Base-by-base conservation (phyloP, 2,888 invertebrate genomes). In the Idaea aversata region DNA sequence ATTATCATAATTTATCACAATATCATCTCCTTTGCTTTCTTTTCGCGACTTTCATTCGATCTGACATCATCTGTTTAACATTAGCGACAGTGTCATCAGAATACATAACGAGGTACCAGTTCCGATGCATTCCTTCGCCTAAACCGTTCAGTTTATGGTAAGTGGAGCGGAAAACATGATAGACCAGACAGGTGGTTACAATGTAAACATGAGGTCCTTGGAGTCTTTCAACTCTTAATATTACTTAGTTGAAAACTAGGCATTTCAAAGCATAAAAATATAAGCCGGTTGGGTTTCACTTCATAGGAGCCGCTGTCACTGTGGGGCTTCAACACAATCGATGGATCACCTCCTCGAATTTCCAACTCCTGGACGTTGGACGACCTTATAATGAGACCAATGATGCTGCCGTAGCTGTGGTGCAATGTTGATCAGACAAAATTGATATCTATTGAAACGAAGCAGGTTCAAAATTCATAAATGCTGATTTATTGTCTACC, bases 121-220 rank as follows among this genome's bases (percentile, higher is more conserved):
- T 47, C 47, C 47, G 47, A 47, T 47, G 47, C 47, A 47, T 47
- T 47, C 47, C 47, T 47, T 47, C 47, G 47, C 47, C 47, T 47
- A 10, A 47, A 47, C 47, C 47, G 47, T 47, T 13, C 47, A 7
- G 47, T 47, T 47, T 47, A 47, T 47, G 47, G 47, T 47, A 47
- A 47, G 47, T 47, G 10, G 47, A 47, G 47, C 47, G 47, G 47
- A 47, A 47, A 47, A 47, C 47, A 47, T 47, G 47, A 47, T 47
- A 7, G 47, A 47, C 47, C 47, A 47, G 47, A 47, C 47, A 47
- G 47, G 47, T 47, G 47, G 47, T 47, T 47, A 47, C 47, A 47
- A 47, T 47, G 47, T 47, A 47, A 47, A 47, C 47, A 47, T 47
- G 47, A 47, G 47, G 47, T 47, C 47, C 47, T 47, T 15, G n/a